A percentile compares a stretch with the other conserved stretches of the same genome.
phyloP scores from a whole-genome alignment of 2,888 invertebrate species.

The Plusia festucae region DNA sequence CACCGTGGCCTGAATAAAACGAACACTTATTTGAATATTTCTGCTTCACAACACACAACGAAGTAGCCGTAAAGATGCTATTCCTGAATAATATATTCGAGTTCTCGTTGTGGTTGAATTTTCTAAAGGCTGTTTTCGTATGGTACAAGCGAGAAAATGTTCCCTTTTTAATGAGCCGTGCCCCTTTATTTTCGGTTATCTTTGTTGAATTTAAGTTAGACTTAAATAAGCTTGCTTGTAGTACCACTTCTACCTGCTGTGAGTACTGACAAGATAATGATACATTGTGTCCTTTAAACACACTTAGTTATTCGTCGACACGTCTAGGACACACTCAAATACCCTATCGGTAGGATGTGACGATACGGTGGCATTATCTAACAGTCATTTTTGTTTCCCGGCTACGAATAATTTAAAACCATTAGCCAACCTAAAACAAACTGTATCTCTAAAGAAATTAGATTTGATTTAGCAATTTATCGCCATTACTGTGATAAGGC shows the following conservation, averaged over 20 bases:
- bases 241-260: background rate
- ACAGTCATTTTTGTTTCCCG: conserved; percentile 61
- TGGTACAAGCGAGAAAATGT: conserved; percentile 11
- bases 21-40: conserved; percentile 35
- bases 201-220: conserved; percentile 3
- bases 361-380: conserved; percentile 71
- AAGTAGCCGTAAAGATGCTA: conserved; percentile 21
- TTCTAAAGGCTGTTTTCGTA: background rate
- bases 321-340: conserved; percentile 55
- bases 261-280: conserved; percentile 4
- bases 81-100: conserved; percentile 33
- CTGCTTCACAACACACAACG: conserved; percentile 17
- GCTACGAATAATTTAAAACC: conserved; percentile 54
- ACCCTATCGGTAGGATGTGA: conserved; percentile 74
- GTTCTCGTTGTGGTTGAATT: conserved; percentile 10
- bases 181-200: conserved; percentile 20
- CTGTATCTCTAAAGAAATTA: conserved; percentile 53
- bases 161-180: conserved; percentile 29
- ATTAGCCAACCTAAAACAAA: conserved; percentile 48
- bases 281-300: background rate
- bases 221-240: background rate
- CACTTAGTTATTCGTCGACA: conserved; percentile 3
- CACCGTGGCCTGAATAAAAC: conserved; percentile 15
- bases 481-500: conserved; percentile 46
- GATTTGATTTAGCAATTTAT: conserved; percentile 55